Percentiles rank a stretch among this genome's conserved stretches.
These are phyloP conservation scores for Drosophila azteca DNA, from an alignment of 1,140 invertebrate genomes.

Conservation along the genomic window DNA sequence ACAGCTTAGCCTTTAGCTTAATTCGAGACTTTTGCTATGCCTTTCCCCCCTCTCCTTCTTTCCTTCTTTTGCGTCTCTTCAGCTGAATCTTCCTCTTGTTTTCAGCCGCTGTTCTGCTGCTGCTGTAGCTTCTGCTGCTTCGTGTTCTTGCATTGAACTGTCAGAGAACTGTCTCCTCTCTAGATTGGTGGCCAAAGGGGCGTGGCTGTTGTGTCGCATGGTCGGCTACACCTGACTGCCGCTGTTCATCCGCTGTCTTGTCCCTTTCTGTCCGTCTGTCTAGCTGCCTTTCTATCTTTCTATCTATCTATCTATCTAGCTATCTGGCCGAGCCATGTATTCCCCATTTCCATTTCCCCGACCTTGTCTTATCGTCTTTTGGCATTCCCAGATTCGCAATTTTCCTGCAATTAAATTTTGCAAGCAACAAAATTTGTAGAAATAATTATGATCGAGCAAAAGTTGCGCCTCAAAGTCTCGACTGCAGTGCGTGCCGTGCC, in stretches of 20 bases:
- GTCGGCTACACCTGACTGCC: slow-evolving; percentile 64
- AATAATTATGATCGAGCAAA: slow-evolving; percentile 30
- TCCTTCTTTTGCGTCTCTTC: neutral
- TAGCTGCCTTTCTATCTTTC: slow-evolving; percentile 12
- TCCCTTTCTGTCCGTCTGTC: slow-evolving; percentile 1
- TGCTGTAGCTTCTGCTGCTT: neutral
- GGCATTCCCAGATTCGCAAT: slow-evolving; percentile 24
- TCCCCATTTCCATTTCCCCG: no score
- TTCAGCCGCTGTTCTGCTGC: neutral
- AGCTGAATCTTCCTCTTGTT: neutral
- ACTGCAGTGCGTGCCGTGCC: neutral
- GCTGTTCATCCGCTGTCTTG: slow-evolving; percentile 49
- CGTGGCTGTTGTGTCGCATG: slow-evolving; percentile 54
- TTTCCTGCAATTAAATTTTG: slow-evolving; percentile 44
- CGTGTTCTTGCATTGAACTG: slow-evolving; percentile 59
- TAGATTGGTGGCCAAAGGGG: slow-evolving; percentile 20
- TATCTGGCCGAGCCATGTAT: neutral
- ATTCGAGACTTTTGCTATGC: no score
- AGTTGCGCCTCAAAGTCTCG: neutral
- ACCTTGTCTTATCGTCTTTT: slow-evolving; percentile 8
- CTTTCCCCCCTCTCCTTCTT: neutral
- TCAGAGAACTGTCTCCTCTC: slow-evolving; percentile 22
- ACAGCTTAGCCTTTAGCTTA: slow-evolving; percentile 46
- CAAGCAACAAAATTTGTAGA: slow-evolving; percentile 32
- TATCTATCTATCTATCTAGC: slow-evolving; percentile 1